A percentile compares a stretch with the other conserved stretches of the same genome.
phyloP scores from a whole-genome alignment of 2,113 vertebrate species.

The Syngnathoides biaculeatus region DNA sequence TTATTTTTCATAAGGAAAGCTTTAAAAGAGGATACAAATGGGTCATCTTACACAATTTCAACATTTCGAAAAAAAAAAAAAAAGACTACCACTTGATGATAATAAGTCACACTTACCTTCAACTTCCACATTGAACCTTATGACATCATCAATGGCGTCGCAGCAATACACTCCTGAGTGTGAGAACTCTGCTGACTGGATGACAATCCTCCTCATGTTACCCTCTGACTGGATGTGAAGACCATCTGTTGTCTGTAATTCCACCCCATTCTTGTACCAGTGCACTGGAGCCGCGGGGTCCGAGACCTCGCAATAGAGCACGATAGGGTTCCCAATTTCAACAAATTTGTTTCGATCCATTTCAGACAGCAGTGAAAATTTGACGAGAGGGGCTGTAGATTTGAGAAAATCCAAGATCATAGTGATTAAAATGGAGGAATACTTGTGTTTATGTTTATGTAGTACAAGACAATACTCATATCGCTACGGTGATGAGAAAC shows the following conservation, averaged over 20 bases:
- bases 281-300: slow-evolving; percentile 68
- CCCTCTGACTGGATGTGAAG: slow-evolving; percentile 78
- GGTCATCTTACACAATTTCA: not conserved
- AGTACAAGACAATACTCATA: not conserved
- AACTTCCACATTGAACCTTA: slow-evolving; percentile 79
- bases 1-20: slow-evolving; percentile 16
- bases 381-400: slow-evolving; percentile 74
- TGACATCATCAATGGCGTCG: slow-evolving; percentile 77
- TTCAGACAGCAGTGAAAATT: slow-evolving; percentile 75
- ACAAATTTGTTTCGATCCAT: slow-evolving; percentile 81
- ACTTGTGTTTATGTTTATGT: not conserved
- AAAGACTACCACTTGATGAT: not conserved
- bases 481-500: not conserved
- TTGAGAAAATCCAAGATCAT: slow-evolving; percentile 20
- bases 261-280: slow-evolving; percentile 78
- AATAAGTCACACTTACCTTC: slow-evolving; percentile 66
- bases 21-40: slow-evolving; percentile 9
- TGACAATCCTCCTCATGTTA: slow-evolving; percentile 78
- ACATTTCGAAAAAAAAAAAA: not conserved
- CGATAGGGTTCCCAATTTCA: slow-evolving; percentile 76
- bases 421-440: not conserved
- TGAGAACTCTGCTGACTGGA: slow-evolving; percentile 76
- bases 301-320: slow-evolving; percentile 79
- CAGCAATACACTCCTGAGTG: slow-evolving; percentile 81
- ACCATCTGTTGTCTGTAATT: slow-evolving; percentile 69